A percentile compares a stretch with the other conserved stretches of the same genome.
These are phyloP conservation scores for Phymorhynchus buccinoides DNA, from an alignment of 1,140 invertebrate species.

Conservation along the genomic window DNA sequence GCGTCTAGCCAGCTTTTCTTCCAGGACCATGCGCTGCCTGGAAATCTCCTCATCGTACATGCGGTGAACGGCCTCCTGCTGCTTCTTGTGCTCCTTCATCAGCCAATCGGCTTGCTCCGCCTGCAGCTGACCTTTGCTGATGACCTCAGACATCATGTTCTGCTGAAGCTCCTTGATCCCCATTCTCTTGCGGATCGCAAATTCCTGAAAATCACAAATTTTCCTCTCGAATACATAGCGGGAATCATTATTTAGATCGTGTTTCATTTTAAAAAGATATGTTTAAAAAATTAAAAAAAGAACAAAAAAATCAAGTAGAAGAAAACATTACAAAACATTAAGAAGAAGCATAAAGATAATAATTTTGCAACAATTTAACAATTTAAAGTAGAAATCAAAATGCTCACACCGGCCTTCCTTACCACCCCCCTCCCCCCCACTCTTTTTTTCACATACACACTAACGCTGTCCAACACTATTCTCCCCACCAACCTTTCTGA, in stretches of 20 bases:
- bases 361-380: too few relatives aligned
- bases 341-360: too few relatives aligned
- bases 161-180: constrained; percentile 66
- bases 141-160: constrained; percentile 55
- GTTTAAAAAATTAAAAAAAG: too few relatives aligned
- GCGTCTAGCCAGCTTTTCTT: constrained; percentile 69
- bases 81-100: constrained; percentile 64
- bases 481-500: constrained; percentile 63
- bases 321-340: too few relatives aligned
- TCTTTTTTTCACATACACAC: too few relatives aligned
- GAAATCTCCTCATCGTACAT: constrained; percentile 71
- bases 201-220: constrained; percentile 60
- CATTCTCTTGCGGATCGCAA: constrained; percentile 65
- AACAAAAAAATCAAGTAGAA: too few relatives aligned
- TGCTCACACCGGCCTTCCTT: too few relatives aligned
- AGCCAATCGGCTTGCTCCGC: constrained; percentile 69
- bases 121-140: constrained; percentile 56
- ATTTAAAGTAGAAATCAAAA: too few relatives aligned
- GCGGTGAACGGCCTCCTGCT: constrained; percentile 64
- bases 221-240: too few relatives aligned
- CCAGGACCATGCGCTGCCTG: constrained; percentile 66
- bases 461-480: too few relatives aligned
- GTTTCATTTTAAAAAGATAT: neutral
- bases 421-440: too few relatives aligned
- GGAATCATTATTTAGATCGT: neutral